A percentile compares a stretch with the other conserved stretches of the same genome.
These are phyloP conservation scores for Cataglyphis hispanica DNA, from an alignment of 1,140 invertebrate species.

Conservation along the genomic window DNA sequence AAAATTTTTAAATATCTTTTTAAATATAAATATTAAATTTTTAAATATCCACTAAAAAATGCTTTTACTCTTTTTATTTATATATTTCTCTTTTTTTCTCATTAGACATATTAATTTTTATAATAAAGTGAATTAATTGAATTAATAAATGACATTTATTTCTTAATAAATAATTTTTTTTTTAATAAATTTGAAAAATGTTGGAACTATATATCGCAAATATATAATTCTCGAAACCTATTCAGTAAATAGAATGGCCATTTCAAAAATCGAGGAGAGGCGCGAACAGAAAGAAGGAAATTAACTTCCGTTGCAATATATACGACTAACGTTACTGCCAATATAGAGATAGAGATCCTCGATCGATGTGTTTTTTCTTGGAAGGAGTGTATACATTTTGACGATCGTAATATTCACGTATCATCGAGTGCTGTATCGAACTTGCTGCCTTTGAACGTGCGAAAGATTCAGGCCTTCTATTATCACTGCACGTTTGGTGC, in stretches of 20 bases:
- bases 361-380: conserved; percentile 57
- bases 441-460: conserved; percentile 48
- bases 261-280: neutral
- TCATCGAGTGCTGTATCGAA: conserved; percentile 54
- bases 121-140: no score
- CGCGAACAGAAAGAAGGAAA: neutral
- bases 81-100: neutral
- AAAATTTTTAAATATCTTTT: neutral
- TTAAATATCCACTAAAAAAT: neutral
- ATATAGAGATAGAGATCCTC: conserved; percentile 55
- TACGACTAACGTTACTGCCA: conserved; percentile 70
- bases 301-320: conserved; percentile 53
- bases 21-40: no score
- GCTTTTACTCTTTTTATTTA: neutral
- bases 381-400: conserved; percentile 34
- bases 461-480: conserved; percentile 8
- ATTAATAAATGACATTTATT: no score
- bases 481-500: neutral
- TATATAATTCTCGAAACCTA: neutral
- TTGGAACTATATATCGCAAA: neutral
- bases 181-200: neutral
- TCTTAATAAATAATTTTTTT: no score
- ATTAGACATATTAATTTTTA: no score
- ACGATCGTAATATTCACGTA: conserved; percentile 28
- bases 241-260: neutral